Conservation (phyloP, 1,140 invertebrate species). For the Trichomalopsis sarcophagae region DNA sequence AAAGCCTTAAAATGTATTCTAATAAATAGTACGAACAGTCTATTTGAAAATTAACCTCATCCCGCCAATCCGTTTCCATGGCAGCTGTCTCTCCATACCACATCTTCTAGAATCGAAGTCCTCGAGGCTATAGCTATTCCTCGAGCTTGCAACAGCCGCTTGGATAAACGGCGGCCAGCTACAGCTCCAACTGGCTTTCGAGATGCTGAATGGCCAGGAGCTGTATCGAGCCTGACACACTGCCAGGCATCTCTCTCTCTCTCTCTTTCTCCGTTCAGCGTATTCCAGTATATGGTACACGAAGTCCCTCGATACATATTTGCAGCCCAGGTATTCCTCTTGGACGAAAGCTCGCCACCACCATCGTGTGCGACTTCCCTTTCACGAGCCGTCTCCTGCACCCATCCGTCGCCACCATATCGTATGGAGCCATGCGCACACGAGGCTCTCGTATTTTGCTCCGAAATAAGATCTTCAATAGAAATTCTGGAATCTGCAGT, state of each 20-base stretch:
- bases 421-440: neutral
- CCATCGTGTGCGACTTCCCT: neutral
- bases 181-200: neutral
- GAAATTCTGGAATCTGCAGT: no score
- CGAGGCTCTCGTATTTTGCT: neutral
- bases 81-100: neutral
- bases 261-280: neutral
- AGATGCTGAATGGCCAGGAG: constrained; percentile 25
- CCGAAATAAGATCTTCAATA: neutral
- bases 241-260: neutral
- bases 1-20: no score
- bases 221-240: constrained; percentile 20
- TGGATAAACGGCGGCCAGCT: neutral
- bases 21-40: no score
- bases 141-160: neutral
- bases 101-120: neutral
- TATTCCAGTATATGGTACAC: neutral
- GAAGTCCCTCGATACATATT: constrained; percentile 28
- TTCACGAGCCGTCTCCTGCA: neutral
- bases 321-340: constrained; percentile 7
- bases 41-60: no score
- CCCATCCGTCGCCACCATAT: neutral
- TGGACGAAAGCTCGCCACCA: neutral
- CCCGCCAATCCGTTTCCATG: neutral
- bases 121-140: no score